A percentile compares a stretch with the other conserved stretches of the same genome.
phyloP scores from a whole-genome alignment of 2,113 vertebrate genomes.

The Gymnobelideus leadbeateri region DNA sequence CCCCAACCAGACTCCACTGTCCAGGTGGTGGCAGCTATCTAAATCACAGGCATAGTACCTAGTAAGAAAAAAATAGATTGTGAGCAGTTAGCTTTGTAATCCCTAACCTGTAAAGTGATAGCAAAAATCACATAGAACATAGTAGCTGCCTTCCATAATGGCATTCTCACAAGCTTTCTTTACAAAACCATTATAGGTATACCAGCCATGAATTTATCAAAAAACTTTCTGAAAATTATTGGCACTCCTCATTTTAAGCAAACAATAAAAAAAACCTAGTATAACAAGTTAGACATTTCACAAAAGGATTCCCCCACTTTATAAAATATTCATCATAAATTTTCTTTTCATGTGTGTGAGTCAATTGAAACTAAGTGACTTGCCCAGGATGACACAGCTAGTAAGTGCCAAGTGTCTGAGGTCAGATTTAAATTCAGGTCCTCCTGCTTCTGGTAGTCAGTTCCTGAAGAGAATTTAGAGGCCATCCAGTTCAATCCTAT shows the following conservation, averaged over 20 bases:
- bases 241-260: not conserved
- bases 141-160: not conserved
- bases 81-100: not conserved
- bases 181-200: not conserved
- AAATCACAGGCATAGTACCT: not conserved
- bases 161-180: not conserved
- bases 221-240: not conserved
- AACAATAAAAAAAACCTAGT: not conserved
- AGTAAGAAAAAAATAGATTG: not conserved
- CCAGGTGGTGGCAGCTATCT: not conserved
- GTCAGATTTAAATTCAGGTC: too few species aligned
- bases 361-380: not conserved
- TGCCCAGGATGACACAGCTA: too few species aligned
- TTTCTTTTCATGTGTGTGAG: not conserved
- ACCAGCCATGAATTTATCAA: not conserved
- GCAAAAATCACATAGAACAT: not conserved
- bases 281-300: not conserved
- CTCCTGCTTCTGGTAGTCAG: not conserved
- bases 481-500: not conserved
- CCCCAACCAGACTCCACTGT: not conserved
- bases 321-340: slow-evolving; percentile 32
- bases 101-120: not conserved
- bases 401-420: too few species aligned
- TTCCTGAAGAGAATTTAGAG: not conserved
- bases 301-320: slow-evolving; percentile 38